Base-by-base conservation (phyloP, 2,113 vertebrate species). In the Pelodiscus sinensis region DNA sequence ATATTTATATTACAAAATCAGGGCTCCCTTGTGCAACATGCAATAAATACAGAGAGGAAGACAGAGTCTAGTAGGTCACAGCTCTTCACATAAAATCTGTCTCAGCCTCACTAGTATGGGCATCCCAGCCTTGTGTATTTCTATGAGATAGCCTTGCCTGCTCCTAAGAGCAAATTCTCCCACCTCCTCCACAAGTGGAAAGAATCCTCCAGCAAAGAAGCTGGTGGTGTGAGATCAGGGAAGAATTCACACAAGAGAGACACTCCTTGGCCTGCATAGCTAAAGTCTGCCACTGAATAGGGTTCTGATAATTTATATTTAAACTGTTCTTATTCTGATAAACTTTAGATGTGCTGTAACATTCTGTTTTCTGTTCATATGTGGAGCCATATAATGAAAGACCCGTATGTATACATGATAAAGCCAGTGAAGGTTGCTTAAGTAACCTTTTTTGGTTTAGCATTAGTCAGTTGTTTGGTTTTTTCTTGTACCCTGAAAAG, bases 211-310 rank as follows among this genome's bases (percentile, higher is more conserved):
- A 81, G 2, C 16, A 85, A 10, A 50, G 50, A 93, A 93, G 31
- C 35, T 95, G 84, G 22, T 95, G 84, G 22, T 54, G 88, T 55
- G 44, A 86, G 44, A 29, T 95, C 93, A 81, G 87, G 56, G 81
- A 11, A 83, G 85, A 88, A 77, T 0, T 1, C n/a, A 77, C 54
- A 27, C 0, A 0, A 8, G 73, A 79, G 21, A 84, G n/a, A 85
- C 6, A 1, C 16, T 84, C 75, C 62, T 75, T 82, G 84, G 1
- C 0, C 60, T 0, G 1, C 2, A 24, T 31, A 92, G 25, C 15
- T 71, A 35, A 0, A 0, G 27, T 25, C 12, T 52, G 78, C 90
- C 89, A 68, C 14, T 35, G 44, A 93, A 56, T 7, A 83, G 80
- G 8, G 38, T 38, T 44, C 8, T 51, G 57, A 12, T 1, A 0